Percentiles rank a stretch among this genome's conserved stretches.
Evolutionary conservation across 2,888 invertebrate species (phyloP).

Genomic region (Ennomos fuscantarius): DNA sequence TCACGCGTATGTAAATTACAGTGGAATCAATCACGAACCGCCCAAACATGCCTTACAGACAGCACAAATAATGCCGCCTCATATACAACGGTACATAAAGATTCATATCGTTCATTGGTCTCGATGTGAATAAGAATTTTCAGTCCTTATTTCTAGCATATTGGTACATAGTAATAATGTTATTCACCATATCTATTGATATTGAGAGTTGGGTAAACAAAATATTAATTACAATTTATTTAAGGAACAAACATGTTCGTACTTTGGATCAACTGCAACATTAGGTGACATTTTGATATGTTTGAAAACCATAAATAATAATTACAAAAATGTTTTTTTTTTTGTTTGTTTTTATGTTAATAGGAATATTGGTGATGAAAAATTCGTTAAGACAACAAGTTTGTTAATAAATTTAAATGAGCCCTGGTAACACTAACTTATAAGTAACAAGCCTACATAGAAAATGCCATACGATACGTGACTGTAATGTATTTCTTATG

Average conservation of each 20-base stretch:
- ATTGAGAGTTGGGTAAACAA: neutral
- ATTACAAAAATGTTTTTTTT: too few species aligned
- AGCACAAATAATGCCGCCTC: conserved; percentile 70
- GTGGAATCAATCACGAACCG: conserved; percentile 81
- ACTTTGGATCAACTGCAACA: too few species aligned
- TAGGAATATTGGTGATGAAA: too few species aligned
- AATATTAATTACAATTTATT: neutral
- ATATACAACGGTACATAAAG: conserved; percentile 69
- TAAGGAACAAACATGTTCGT: neutral
- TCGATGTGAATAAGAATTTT: conserved; percentile 42
- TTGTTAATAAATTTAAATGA: too few species aligned
- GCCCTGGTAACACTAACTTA: neutral
- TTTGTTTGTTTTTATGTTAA: too few species aligned
- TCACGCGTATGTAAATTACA: conserved; percentile 84
- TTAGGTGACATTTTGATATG: too few species aligned
- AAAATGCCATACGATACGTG: conserved; percentile 56
- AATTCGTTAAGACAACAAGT: too few species aligned
- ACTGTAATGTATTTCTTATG: conserved; percentile 73
- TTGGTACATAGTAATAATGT: conserved; percentile 18
- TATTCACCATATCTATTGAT: conserved; percentile 12
- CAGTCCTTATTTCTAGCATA: conserved; percentile 29
- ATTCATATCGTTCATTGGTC: conserved; percentile 57
- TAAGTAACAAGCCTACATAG: conserved; percentile 53
- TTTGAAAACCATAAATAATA: too few species aligned
- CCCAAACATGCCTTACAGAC: conserved; percentile 73